Evolutionary conservation across 1,140 invertebrate species (phyloP).

Genomic region (Ganaspis sp.): DNA sequence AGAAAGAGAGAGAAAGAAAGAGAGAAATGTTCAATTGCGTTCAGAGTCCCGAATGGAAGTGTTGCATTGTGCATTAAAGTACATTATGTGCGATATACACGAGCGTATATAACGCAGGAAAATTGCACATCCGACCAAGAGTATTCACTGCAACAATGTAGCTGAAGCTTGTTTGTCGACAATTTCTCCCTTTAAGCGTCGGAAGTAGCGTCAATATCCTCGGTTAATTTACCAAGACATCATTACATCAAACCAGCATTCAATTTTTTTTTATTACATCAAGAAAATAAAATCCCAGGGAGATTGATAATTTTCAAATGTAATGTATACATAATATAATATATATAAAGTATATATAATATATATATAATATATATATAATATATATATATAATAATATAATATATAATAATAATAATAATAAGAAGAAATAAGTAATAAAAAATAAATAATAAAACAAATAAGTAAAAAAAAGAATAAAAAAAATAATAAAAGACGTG

Average conservation of each 20-base stretch:
- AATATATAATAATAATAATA: too few species aligned
- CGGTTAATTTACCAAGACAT: conserved; percentile 15
- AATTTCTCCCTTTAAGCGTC: conserved; percentile 25
- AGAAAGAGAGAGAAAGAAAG: conserved; percentile 42
- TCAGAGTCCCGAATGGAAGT: conserved; percentile 42
- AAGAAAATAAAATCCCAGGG: background rate
- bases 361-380: too few species aligned
- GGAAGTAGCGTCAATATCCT: conserved; percentile 25
- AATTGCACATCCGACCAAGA: conserved; percentile 21
- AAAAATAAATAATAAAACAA: too few species aligned
- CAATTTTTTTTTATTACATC: background rate
- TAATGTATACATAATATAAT: too few species aligned
- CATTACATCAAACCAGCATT: background rate
- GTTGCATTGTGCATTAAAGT: conserved; percentile 48
- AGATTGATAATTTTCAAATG: background rate
- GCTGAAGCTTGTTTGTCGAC: conserved; percentile 20
- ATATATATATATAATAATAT: too few species aligned
- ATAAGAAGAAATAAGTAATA: too few species aligned
- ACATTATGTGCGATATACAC: conserved; percentile 47
- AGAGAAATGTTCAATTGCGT: conserved; percentile 45
- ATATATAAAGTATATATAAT: background rate
- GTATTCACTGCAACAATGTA: conserved; percentile 8
- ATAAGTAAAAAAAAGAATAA: too few species aligned
- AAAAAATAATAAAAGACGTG: background rate
- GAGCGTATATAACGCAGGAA: conserved; percentile 40